These are phyloP conservation scores for Scolopax bukidnonensis DNA, from an alignment of 2,797 vertebrate genomes.

Conservation along the genomic window DNA sequence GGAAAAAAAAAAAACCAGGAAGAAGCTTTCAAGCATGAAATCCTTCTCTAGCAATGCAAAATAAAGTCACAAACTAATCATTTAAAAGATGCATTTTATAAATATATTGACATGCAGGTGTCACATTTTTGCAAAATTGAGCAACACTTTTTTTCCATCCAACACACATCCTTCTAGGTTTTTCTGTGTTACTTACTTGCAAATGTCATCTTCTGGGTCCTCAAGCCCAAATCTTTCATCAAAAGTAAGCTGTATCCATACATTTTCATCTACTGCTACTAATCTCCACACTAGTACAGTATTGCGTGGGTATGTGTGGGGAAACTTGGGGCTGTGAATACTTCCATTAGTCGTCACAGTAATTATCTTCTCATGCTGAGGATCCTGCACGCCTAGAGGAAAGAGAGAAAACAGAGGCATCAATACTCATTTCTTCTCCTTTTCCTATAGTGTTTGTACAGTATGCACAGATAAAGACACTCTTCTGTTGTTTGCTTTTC, in stretches of 20 bases:
- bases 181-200: conserved; percentile 88
- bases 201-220: conserved; percentile 94
- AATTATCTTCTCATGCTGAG: conserved; percentile 93
- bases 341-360: conserved; percentile 90
- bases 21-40: not conserved
- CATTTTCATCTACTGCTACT: conserved; percentile 84
- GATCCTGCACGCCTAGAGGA: conserved; percentile 91
- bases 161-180: not conserved
- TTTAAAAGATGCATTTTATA: not conserved
- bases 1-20: not conserved
- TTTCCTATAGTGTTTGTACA: not conserved
- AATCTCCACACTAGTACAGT: conserved; percentile 90
- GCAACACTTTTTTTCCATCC: not conserved
- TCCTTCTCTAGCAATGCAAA: not conserved
- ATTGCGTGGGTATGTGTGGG: conserved; percentile 90
- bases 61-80: not conserved
- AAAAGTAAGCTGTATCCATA: conserved; percentile 93
- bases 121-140: not conserved
- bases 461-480: not conserved
- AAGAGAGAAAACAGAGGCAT: conserved; percentile 52
- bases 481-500: not conserved
- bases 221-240: conserved; percentile 95
- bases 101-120: not conserved
- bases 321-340: conserved; percentile 94
- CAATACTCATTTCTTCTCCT: not conserved